Percentiles rank a stretch among this genome's conserved stretches.
These are phyloP conservation scores for Pteropus alecto DNA, from an alignment of 2,113 vertebrate species.

Conservation along the genomic window DNA sequence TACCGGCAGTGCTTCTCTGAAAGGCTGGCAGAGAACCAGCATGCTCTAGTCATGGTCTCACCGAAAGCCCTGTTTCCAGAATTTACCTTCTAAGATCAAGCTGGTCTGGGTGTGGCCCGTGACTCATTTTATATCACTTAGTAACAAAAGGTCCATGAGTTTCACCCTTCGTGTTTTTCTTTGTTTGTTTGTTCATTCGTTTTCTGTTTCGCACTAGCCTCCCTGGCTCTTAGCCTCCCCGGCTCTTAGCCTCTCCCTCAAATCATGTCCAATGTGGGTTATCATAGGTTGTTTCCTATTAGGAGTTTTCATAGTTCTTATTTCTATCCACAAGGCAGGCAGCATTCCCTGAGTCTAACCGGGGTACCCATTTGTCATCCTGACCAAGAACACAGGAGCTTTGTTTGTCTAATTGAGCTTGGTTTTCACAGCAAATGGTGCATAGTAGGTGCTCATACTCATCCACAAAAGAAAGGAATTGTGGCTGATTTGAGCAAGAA, in stretches of 20 bases:
- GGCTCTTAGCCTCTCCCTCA: neutral
- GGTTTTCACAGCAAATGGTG: neutral
- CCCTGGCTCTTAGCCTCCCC: neutral
- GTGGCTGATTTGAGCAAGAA: neutral
- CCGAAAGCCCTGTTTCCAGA: fast-evolving
- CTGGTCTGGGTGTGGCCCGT: too few relatives aligned
- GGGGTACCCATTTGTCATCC: neutral
- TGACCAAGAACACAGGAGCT: neutral
- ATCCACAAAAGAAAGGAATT: neutral
- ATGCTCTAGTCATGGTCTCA: too few relatives aligned
- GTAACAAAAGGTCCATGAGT: neutral
- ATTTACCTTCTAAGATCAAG: neutral
- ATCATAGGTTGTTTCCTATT: neutral
- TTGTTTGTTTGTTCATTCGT: neutral
- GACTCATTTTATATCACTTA: neutral
- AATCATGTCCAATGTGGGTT: fast-evolving
- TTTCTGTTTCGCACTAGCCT: neutral
- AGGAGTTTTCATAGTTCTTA: fast-evolving
- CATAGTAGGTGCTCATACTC: neutral
- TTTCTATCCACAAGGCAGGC: fast-evolving
- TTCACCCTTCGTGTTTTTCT: neutral
- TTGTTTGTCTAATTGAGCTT: neutral
- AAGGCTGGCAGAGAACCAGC: neutral
- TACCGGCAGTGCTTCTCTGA: fast-evolving
- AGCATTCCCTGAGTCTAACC: neutral